Base-by-base conservation (phyloP, 2,113 vertebrate species). In the Macroglossus sobrinus region DNA sequence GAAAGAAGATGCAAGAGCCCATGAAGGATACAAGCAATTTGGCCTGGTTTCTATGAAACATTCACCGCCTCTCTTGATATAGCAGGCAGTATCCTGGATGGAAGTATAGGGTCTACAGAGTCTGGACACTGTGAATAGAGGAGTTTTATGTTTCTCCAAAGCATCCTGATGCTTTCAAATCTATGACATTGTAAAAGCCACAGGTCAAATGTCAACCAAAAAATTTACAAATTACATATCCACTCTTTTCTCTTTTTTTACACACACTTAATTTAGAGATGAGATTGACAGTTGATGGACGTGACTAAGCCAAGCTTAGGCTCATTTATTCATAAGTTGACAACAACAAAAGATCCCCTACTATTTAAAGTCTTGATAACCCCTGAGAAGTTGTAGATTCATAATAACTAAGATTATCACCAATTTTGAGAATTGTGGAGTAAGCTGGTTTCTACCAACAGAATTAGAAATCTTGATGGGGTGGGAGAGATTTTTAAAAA, bases 101-200 rank as follows among this genome's bases (percentile, higher is more conserved):
- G 11, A 78, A 9, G 0, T 38, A 59, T 1, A n/a, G 2, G 1
- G 2, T 69, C 12, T 68, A 21, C 5, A 47, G 13, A n/a, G 9
- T 14, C 38, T 50, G n/a, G 2, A 57, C 7, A 12, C n/a, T 86
- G 2, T 21, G 30, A 78, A 87, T 19, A n/a, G 8, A 78, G 38
- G 26, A 9, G 26, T 38, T 30, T 90, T 66, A 45, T 19, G 33
- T 53, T 79, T 91, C 33, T 72, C n/a, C 40, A 95, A 71, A 53
- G 5, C 16, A 11, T 6, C 21, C 6, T 21, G 12, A 30, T 22
- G 33, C 14, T 93, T 86, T 93, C 30, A 78, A 45, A 45, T 61
- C 40, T 50, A 93, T 10, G 18, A 63, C 2, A 12, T 2, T 22
- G 14, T 22, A 66, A 86, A 95, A 61, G 5, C 15, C 4, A 30